phyloP scores from a whole-genome alignment of 2,113 vertebrate genomes.

The Alosa alosa region DNA sequence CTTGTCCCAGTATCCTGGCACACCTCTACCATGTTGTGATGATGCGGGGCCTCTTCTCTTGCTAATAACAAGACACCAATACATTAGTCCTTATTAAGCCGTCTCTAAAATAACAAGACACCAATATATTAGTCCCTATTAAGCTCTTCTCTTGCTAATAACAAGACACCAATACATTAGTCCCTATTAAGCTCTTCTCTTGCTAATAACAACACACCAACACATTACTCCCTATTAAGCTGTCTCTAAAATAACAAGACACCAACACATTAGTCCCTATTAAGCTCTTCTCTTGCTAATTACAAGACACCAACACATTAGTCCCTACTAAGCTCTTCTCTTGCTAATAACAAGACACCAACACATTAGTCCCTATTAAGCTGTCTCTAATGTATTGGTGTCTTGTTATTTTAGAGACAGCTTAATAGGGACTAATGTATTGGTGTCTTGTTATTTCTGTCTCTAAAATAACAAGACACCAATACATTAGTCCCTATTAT shows the following conservation, averaged over 20 bases:
- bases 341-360: not conserved
- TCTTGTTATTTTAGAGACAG: not conserved
- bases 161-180: no score
- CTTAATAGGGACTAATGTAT: no score
- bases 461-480: not conserved
- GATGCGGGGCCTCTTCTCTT: constrained; percentile 15
- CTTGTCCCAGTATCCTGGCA: constrained; percentile 46
- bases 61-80: not conserved
- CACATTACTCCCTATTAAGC: no score
- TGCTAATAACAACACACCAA: not conserved
- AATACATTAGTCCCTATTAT: no score
- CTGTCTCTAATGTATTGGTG: not conserved
- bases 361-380: not conserved
- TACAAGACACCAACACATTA: no score
- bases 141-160: no score
- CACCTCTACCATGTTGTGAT: constrained; percentile 13
- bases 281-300: not conserved
- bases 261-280: not conserved
- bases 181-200: constrained; percentile 5
- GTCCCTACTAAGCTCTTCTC: not conserved
- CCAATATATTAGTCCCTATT: no score
- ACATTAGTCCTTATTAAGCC: not conserved
- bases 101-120: no score
- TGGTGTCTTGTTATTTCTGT: not conserved
- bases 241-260: not conserved